A percentile compares a stretch with the other conserved stretches of the same genome.
phyloP scores from a whole-genome alignment of 2,888 invertebrate genomes.

The Oligia fasciuncula region DNA sequence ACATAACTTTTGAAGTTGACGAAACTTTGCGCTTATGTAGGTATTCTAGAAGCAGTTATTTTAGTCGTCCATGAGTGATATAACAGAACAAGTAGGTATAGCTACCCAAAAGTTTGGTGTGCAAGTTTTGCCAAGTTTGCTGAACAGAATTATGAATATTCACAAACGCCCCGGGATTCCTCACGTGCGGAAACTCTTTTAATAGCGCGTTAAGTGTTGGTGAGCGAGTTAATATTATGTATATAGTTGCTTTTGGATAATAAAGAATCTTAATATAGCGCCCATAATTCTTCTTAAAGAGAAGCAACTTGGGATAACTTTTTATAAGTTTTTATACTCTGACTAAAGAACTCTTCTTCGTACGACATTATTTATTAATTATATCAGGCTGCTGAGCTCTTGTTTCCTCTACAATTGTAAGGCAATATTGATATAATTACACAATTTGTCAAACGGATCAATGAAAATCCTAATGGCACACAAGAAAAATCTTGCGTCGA shows the following conservation, averaged over 20 bases:
- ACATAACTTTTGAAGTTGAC: constrained; percentile 60
- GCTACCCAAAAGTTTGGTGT: constrained; percentile 71
- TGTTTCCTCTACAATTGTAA: background rate
- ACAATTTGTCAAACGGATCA: background rate
- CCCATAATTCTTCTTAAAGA: constrained; percentile 22
- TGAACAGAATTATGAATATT: constrained; percentile 83
- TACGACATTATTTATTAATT: background rate
- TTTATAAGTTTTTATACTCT: constrained; percentile 6
- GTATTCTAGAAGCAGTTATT: constrained; percentile 67
- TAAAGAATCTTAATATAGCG: constrained; percentile 43
- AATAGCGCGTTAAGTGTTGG: constrained; percentile 76
- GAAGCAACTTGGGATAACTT: constrained; percentile 5
- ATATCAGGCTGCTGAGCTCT: background rate
- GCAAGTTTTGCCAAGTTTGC: constrained; percentile 75
- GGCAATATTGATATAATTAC: background rate
- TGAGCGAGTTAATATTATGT: constrained; percentile 52
- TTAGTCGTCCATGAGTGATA: constrained; percentile 68
- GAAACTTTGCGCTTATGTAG: constrained; percentile 52
- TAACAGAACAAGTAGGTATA: constrained; percentile 66
- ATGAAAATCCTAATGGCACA: background rate
- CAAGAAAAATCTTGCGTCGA: background rate
- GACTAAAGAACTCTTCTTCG: background rate
- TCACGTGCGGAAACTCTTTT: constrained; percentile 77
- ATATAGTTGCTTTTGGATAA: constrained; percentile 41
- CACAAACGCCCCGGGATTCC: constrained; percentile 79